Conservation (phyloP, 2,797 vertebrate genomes). For the Allochrocebus solatus region DNA sequence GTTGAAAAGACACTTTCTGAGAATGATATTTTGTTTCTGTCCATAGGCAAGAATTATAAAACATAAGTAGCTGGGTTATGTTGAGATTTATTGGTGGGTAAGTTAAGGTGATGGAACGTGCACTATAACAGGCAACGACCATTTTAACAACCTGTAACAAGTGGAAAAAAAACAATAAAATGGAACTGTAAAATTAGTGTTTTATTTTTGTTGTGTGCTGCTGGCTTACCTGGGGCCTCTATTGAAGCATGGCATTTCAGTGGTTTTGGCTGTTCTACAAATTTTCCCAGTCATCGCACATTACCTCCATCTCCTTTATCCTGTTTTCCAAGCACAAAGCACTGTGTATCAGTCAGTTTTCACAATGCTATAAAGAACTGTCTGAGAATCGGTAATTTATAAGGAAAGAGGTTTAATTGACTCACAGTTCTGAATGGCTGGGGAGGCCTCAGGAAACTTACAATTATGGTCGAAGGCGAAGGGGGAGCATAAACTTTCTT, state of each 20-base stretch:
- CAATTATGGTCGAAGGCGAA: not conserved
- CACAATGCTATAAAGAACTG: not conserved
- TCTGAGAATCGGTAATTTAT: not conserved
- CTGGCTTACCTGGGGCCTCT: not conserved
- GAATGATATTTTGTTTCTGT: slow-evolving; percentile 61
- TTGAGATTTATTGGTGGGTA: not conserved
- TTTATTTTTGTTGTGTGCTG: not conserved
- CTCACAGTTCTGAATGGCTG: not conserved
- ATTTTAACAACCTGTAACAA: not conserved
- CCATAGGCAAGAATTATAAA: slow-evolving; percentile 47
- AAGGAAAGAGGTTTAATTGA: not conserved
- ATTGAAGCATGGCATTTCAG: not conserved
- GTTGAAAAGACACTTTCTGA: slow-evolving; percentile 66
- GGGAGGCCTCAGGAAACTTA: not conserved
- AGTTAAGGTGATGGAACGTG: not conserved
- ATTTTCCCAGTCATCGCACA: not conserved
- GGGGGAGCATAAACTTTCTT: not conserved
- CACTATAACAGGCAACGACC: not conserved
- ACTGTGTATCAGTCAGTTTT: not conserved
- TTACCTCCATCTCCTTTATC: not conserved
- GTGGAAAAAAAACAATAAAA: not conserved
- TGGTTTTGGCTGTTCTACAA: not conserved
- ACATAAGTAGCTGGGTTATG: not conserved
- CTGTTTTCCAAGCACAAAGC: not conserved
- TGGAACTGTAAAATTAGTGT: not conserved